Evolutionary conservation across 2,113 vertebrate species (phyloP), one percentile per base, ranked within the genome.

Genomic region (Fulica atra): DNA sequence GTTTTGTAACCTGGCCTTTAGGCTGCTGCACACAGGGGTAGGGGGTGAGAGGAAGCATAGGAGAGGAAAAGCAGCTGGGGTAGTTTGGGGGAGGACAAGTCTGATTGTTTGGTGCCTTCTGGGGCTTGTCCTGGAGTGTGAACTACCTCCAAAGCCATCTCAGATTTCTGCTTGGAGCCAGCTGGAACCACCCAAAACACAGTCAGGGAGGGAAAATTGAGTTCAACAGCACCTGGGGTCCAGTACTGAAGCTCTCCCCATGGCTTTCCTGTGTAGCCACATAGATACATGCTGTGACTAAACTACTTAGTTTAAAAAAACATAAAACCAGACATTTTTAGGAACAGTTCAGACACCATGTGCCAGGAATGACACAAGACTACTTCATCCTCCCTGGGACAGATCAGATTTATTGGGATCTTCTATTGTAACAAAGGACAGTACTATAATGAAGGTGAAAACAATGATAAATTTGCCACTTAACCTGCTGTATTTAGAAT

Each of bases 161-260:
- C 29, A 53, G 54, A 33, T 63, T 80, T 88, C 50, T 36, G 16
- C 29, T 69, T 53, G 66, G 11, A 69, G 56, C 20, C 42, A 48
- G 25, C 18, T 74, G 64, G 29, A 65, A 53, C 5, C 13, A 33
- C 21, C 33, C 36, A 80, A 73, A 88, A 80, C 24, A 23, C 35
- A 63, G 31, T 11, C 56, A 74, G 18, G 21, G 24, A 54, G 7
- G n/a, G 20, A 86, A 72, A 81, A 72, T 0, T 28, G 14, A 68
- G 40, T 33, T 44, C 35, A 66, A 77, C 0, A 1, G 63, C 38
- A 88, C 20, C 38, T 71, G 0, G 0, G 11, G 16, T 36, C 26
- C 44, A 44, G 23, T 38, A 19, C 8, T 51, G 6, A 42, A 38
- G 33, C 28, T 66, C 33, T 61, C 15, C 35, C 24, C 25, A 13